Base-by-base conservation (phyloP, 2,888 invertebrate genomes). In the Brachyptera risi region DNA sequence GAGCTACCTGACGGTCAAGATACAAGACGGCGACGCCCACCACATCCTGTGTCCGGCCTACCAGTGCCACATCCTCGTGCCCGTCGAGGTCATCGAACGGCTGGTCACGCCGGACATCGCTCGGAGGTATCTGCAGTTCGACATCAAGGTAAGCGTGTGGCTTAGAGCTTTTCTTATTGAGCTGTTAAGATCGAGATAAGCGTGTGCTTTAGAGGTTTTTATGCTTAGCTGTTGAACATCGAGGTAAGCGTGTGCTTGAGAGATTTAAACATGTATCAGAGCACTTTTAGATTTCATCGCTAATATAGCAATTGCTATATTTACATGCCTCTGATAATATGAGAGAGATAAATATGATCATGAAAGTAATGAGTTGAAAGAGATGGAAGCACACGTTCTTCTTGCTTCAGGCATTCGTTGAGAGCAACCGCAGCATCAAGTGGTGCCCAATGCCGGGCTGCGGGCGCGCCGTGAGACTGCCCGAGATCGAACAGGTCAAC, bases 371-470 rank as follows among this genome's bases (percentile, higher is more conserved):
- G n/a, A n/a, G n/a, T n/a, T n/a, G n/a, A n/a, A n/a, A n/a, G n/a
- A n/a, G n/a, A n/a, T n/a, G n/a, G n/a, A n/a, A n/a, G n/a, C n/a
- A n/a, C n/a, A n/a, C n/a, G n/a, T n/a, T n/a, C n/a, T n/a, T n/a
- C n/a, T n/a, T n/a, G n/a, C n/a, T 71, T 1, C 68, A 85, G 84
- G 85, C 85, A 3, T 86, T 86, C 73, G 86, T 86, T 44, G 86
- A 86, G 68, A 83, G 83, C 65, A 86, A 85, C 71, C 83, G 84
- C 63, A 78, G 78, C 66, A 85, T 86, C 66, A 85, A 86, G 73
- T 86, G 86, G 86, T 86, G 86, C 69, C 86, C 86, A 2, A 80
- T 79, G 68, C 82, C 86, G 26, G 84, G 83, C 11, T 86, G 86
- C 73, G 83, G 83, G 3, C 74, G 83, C 65, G 86, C 86, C 7